Evolutionary conservation across 1,140 invertebrate species (phyloP), one percentile per base, ranked within the genome.

Genomic region (Leptinotarsa lineolata): DNA sequence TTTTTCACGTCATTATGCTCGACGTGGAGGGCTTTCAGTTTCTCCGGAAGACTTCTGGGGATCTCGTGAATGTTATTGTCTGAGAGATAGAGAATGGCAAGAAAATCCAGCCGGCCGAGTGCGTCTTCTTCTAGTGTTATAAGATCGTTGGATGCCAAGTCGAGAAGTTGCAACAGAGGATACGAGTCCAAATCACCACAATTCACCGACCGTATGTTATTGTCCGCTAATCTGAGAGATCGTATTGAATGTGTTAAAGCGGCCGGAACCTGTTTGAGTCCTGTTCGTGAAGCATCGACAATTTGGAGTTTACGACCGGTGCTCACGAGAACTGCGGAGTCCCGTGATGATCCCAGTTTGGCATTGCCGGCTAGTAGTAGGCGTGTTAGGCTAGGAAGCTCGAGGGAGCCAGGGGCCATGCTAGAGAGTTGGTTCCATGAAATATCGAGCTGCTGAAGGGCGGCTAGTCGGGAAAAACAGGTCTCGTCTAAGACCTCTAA

Each of bases 151-250:
- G 92, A 88, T 22, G 93, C 93, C 45, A 97, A 88, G 80, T 95
- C 92, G 24, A 98, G 83, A 30, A 93, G 87, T 74, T 92, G 91
- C 12, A 97, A 83, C 18, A 95, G 84, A 0, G 95, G 95, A 83
- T 96, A 97, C 75, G 94, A 95, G 79, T 95, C 94, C 71, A 98
- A 87, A 79, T 96, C 94, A n/a, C 94, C 93, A 77, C 93, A 90
- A 58, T 90, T 88, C 18, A 97, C 91, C 0, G 88, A 85, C 66
- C 72, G 71, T 8, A 84, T 83, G 0, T 61, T 85, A 79, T 97
- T 97, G 16, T 92, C 91, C 1, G 92, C 89, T 0, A 97, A 84
- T 39, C 91, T 89, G 21, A 97, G 86, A 72, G 93, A 92, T 22
- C 92, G 86, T 18, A 97, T 91, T 1, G 94, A 95, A 81, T 92